Percentiles rank a stretch among this genome's conserved stretches.
phyloP scores from a whole-genome alignment of 2,797 vertebrate genomes.

The Rhyacichthys aspro region DNA sequence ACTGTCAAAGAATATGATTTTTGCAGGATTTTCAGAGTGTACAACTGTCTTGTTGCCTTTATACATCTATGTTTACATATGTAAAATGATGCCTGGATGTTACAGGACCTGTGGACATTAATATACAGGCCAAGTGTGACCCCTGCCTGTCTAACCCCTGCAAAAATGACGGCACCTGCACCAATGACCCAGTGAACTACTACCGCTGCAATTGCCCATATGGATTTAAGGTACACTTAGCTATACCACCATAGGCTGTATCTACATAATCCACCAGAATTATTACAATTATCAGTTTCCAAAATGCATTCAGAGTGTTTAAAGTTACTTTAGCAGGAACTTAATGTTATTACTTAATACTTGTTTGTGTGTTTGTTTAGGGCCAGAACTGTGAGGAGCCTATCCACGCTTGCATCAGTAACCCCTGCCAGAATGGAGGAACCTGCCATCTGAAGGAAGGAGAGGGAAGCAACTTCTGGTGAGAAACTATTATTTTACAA shows the following conservation, averaged over 20 bases:
- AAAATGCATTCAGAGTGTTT: no score
- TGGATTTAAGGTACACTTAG: conserved; percentile 89
- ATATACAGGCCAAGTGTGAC: conserved; percentile 93
- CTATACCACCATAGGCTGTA: background rate
- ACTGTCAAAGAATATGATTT: background rate
- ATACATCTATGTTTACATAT: conserved; percentile 13
- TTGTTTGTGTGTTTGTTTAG: conserved; percentile 66
- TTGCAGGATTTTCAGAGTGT: conserved; percentile 43
- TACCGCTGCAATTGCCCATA: conserved; percentile 96
- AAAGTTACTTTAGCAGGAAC: no score
- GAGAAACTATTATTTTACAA: conserved; percentile 20
- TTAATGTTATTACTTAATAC: background rate
- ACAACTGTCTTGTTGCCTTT: conserved; percentile 25
- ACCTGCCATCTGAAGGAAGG: conserved; percentile 96
- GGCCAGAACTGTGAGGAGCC: conserved; percentile 93
- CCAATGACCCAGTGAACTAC: conserved; percentile 93
- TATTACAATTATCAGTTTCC: no score
- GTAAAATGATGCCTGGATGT: conserved; percentile 46
- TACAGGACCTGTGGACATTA: conserved; percentile 91
- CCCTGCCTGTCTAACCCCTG: conserved; percentile 96
- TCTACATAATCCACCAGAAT: background rate
- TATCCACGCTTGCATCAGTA: conserved; percentile 95
- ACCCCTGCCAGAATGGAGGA: conserved; percentile 90
- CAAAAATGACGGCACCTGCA: conserved; percentile 95
- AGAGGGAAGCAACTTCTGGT: conserved; percentile 85